phyloP scores from a whole-genome alignment of 2,113 vertebrate genomes.

The Pipa parva region DNA sequence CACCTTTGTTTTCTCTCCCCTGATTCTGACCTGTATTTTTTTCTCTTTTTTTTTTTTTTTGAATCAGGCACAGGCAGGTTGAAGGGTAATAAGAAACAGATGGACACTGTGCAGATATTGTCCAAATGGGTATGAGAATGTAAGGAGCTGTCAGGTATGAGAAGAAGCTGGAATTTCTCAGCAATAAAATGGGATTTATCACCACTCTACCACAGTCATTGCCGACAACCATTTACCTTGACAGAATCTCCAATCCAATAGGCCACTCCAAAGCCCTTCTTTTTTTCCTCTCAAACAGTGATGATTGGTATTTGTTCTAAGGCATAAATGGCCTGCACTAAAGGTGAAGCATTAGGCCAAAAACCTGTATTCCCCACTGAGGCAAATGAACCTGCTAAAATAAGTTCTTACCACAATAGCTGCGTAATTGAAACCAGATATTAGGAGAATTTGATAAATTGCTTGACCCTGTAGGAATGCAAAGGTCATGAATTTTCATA shows the following conservation, averaged over 20 bases:
- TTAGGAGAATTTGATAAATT: constrained; percentile 98
- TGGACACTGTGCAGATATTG: constrained; percentile 92
- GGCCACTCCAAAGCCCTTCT: constrained; percentile 65
- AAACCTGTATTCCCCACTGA: constrained; percentile 87
- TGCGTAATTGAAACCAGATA: constrained; percentile 99
- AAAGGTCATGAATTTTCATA: constrained; percentile 95
- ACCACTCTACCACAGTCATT: constrained; percentile 90
- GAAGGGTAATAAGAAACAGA: constrained; percentile 97
- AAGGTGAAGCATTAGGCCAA: constrained; percentile 78
- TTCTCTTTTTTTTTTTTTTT: constrained; percentile 41
- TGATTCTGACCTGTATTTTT: constrained; percentile 70
- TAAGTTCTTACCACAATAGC: constrained; percentile 91
- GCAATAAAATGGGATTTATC: constrained; percentile 99
- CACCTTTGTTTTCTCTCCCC: constrained; percentile 60
- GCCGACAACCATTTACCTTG: constrained; percentile 77
- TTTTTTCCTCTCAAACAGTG: constrained; percentile 63
- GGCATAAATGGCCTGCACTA: constrained; percentile 75
- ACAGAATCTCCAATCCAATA: constrained; percentile 75
- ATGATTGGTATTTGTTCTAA: constrained; percentile 82
- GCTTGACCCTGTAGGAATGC: constrained; percentile 97
- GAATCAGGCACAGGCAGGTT: constrained; percentile 80
- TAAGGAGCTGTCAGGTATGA: constrained; percentile 96
- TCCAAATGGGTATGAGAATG: constrained; percentile 91
- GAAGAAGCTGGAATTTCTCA: constrained; percentile 96
- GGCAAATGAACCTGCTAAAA: constrained; percentile 99